Conservation (phyloP, 2,113 vertebrate species). For the Ceratotherium simum region DNA sequence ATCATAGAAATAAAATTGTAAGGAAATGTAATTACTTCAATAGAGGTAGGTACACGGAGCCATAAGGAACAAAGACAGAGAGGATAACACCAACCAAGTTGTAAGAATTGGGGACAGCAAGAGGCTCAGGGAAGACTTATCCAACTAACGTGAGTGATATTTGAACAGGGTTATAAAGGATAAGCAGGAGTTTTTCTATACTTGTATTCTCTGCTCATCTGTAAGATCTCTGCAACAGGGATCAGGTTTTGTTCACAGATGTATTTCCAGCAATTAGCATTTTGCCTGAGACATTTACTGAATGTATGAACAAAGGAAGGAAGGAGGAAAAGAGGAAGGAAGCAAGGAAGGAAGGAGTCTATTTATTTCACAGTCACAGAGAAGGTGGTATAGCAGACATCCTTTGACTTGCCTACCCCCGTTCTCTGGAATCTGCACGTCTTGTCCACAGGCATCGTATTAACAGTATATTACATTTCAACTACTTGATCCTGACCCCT, state of each 20-base stretch:
- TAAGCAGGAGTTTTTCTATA: neutral
- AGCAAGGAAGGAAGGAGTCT: no score
- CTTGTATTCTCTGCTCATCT: neutral
- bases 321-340: neutral
- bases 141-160: neutral
- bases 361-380: neutral
- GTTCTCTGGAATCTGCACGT: neutral
- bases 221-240: neutral
- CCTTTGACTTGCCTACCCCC: neutral
- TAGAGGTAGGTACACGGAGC: neutral
- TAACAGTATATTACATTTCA: neutral
- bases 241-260: neutral
- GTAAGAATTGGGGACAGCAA: neutral
- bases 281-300: neutral
- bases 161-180: neutral
- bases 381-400: neutral
- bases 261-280: conserved; percentile 12
- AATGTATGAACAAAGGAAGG: neutral
- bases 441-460: neutral
- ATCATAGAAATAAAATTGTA: neutral
- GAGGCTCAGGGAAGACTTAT: neutral
- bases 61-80: neutral
- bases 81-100: neutral
- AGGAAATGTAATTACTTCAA: neutral
- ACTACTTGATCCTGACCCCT: neutral